Base-by-base conservation (phyloP, 2,888 invertebrate species). In the Sinentomon sp. region DNA sequence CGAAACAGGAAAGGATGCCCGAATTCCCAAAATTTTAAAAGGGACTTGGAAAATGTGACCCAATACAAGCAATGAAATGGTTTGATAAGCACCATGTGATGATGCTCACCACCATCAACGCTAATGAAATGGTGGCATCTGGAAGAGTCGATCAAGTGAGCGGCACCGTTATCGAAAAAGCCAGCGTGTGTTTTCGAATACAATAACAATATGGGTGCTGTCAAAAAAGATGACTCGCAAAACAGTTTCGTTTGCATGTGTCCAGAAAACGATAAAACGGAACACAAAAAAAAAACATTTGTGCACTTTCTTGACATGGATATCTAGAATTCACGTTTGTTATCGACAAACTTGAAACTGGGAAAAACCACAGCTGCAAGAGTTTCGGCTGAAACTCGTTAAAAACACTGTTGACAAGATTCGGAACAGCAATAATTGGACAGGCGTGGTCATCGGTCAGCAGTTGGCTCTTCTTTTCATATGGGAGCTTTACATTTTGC, bases 1-100 rank as follows among this genome's bases (percentile, higher is more conserved):
- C n/a, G n/a, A 35, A 29, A 19, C 21, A 40, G 21, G 38, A 39
- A 23, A 28, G 36, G 13, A 14, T 32, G 1, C 41, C 37, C 14
- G 28, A 29, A 10, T n/a, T n/a, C n/a, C 13, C 18, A 28, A 38
- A 35, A 27, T 13, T 34, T n/a, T 31, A 40, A 27, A 36, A 31
- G 17, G 39, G 37, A 20, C 31, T 37, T 4, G 12, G 10, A 22
- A 16, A 20, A 7, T 17, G 17, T 13, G n/a, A 31, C 6, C 21
- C 26, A 6, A 28, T 36, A 2, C 22, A 27, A 20, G 28, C 35
- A 2, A 35, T 36, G 13, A 28, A 25, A 10, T 38, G 32, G 36
- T 25, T 23, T 4, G 39, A 39, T 17, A 32, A 33, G 18, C 9
- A 24, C 6, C n/a, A 26, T 3, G 38, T 38, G 1, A 24, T 25